Percentiles rank a stretch among this genome's conserved stretches.
These are phyloP conservation scores for Daphoenositta chrysoptera DNA, from an alignment of 2,113 vertebrate genomes.

Conservation along the genomic window DNA sequence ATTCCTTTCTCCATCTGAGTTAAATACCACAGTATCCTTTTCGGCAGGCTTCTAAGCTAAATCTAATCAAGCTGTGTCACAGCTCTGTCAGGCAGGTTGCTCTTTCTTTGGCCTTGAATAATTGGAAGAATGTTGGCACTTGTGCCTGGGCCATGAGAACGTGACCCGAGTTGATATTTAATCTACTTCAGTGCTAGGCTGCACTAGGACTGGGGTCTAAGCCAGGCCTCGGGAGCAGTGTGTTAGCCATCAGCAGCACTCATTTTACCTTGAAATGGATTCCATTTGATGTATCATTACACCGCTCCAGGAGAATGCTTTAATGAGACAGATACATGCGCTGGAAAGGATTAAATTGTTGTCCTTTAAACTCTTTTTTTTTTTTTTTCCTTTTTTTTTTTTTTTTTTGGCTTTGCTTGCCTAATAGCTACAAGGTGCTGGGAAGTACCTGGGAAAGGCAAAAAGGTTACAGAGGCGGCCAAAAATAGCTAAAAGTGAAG, in stretches of 20 bases:
- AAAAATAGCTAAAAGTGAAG: not conserved
- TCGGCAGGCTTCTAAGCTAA: conserved; percentile 73
- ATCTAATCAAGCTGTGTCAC: conserved; percentile 78
- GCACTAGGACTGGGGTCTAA: conserved; percentile 53
- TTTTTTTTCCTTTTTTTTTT: too few relatives aligned
- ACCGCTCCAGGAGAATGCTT: conserved; percentile 64
- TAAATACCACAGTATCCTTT: conserved; percentile 62
- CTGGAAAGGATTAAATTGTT: conserved; percentile 68
- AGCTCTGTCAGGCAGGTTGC: conserved; percentile 69
- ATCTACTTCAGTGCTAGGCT: conserved; percentile 74
- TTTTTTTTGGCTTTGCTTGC: not conserved
- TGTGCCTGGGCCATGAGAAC: conserved; percentile 73
- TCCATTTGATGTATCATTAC: conserved; percentile 61
- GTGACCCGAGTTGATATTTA: conserved; percentile 75
- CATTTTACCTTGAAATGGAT: conserved; percentile 47
- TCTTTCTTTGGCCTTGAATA: conserved; percentile 70
- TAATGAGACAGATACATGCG: conserved; percentile 62
- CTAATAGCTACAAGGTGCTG: conserved; percentile 54
- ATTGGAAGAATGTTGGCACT: conserved; percentile 74
- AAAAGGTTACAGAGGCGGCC: not conserved
- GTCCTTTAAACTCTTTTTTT: conserved; percentile 18
- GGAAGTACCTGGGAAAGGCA: conserved; percentile 39
- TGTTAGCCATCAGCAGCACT: conserved; percentile 53
- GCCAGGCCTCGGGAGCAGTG: conserved; percentile 55
- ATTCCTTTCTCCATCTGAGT: conserved; percentile 55